These are phyloP conservation scores for Dendrolimus pini DNA, from an alignment of 2,888 invertebrate genomes.

Conservation along the genomic window DNA sequence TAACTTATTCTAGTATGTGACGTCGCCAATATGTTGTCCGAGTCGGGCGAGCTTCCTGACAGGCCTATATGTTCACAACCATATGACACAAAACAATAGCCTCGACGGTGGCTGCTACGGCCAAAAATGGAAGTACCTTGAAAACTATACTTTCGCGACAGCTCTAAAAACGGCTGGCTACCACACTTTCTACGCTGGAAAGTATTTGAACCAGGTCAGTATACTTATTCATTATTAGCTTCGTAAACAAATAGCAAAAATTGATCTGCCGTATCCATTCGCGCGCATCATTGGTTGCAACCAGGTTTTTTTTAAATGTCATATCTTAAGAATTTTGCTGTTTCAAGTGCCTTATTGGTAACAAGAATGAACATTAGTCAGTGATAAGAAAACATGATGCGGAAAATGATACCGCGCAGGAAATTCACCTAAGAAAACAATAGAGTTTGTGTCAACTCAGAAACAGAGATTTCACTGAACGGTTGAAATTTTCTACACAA, in stretches of 20 bases:
- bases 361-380: not conserved
- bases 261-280: not conserved
- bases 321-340: too few species aligned
- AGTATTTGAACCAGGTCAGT: slow-evolving; percentile 91
- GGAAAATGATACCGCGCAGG: too few species aligned
- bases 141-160: slow-evolving; percentile 81
- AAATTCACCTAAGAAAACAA: too few species aligned
- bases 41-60: slow-evolving; percentile 91
- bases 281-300: too few species aligned
- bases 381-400: not conserved
- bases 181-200: slow-evolving; percentile 93
- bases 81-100: slow-evolving; percentile 86
- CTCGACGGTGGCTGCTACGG: slow-evolving; percentile 86
- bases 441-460: too few species aligned
- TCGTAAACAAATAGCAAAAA: not conserved
- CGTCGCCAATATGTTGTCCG: slow-evolving; percentile 92
- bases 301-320: too few species aligned
- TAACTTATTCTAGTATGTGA: slow-evolving; percentile 80
- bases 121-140: slow-evolving; percentile 78
- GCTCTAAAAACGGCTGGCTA: slow-evolving; percentile 81
- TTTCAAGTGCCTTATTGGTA: too few species aligned
- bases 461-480: too few species aligned
- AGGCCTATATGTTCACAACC: slow-evolving; percentile 91
- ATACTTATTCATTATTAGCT: not conserved
- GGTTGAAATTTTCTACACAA: too few species aligned